Evolutionary conservation across 2,888 invertebrate species (phyloP), one percentile per base, ranked within the genome.

Genomic region (Magallana nippona): DNA sequence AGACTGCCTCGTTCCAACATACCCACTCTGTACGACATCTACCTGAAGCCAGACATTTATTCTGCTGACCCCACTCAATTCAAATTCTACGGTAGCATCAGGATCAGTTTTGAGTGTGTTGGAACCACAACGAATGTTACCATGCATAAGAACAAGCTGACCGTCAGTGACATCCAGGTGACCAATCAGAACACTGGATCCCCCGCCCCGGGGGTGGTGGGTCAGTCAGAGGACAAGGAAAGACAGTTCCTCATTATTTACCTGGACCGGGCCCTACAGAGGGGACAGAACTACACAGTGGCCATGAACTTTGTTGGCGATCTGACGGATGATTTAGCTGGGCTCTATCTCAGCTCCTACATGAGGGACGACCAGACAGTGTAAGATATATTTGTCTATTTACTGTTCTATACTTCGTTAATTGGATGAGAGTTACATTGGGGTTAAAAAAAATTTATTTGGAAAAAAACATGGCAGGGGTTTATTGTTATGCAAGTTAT

Each of bases 101-200:
- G 79, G 55, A 87, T 92, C 27, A 55, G 62, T 19, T 84, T 91
- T 44, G 55, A 83, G 13, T 90, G 89, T 83, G 55, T 71, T 0
- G 77, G 83, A 2, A 55, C 81, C 0, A 96, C 96, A 11, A 95
- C 95, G 81, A 96, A 96, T 92, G 95, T 98, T 19, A 97, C 96
- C 0, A 95, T 98, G 87, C 97, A 98, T 92, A 96, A 96, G 10
- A 95, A 96, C 60, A 96, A 97, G 88, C 94, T 98, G 88, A 58
- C 2, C 0, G 27, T 86, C 1, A 32, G 77, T 27, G 57, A 82
- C 22, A 55, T 15, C 13, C 44, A 77, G 0, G 79, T 86, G 3
- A 27, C 22, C 2, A 82, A 79, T 60, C 22, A 62, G 10, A 79
- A 78, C 13, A 13, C 15, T 8, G n/a, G 27, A 11, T 60, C 55